Conservation (phyloP, 1,140 invertebrate genomes). For the Neocloeon triangulifer region DNA sequence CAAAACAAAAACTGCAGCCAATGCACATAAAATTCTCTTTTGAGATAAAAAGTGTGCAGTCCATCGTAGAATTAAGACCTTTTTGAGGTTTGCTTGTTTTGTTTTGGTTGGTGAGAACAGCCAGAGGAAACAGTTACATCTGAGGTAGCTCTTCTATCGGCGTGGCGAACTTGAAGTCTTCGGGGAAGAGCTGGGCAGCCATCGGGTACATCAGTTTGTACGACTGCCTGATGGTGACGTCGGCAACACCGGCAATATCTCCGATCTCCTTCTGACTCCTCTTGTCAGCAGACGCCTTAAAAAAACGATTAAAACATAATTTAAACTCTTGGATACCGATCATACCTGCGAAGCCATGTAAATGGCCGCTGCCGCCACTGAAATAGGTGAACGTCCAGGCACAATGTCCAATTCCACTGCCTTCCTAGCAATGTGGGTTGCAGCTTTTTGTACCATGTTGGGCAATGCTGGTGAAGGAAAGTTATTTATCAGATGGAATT, state of each 20-base stretch:
- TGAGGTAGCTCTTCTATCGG: slow-evolving; percentile 85
- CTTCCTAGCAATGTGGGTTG: slow-evolving; percentile 89
- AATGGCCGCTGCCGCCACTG: slow-evolving; percentile 95
- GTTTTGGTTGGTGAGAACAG: slow-evolving; percentile 6
- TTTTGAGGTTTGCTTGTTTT: too few relatives aligned
- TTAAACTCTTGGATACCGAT: too few relatives aligned
- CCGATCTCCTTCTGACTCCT: slow-evolving; percentile 95
- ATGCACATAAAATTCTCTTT: too few relatives aligned
- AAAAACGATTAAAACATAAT: slow-evolving; percentile 10
- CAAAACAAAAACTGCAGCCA: too few relatives aligned
- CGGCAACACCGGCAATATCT: slow-evolving; percentile 95
- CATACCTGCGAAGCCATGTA: slow-evolving; percentile 94
- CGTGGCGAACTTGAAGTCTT: slow-evolving; percentile 88
- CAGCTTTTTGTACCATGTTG: slow-evolving; percentile 80
- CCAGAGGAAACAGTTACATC: too few relatives aligned
- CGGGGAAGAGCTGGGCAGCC: slow-evolving; percentile 78
- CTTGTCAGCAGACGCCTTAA: slow-evolving; percentile 79
- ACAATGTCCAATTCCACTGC: slow-evolving; percentile 95
- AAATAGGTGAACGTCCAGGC: slow-evolving; percentile 95
- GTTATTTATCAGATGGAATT: not conserved
- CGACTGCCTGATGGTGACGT: slow-evolving; percentile 93
- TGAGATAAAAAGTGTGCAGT: too few relatives aligned
- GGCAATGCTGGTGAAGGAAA: slow-evolving; percentile 37
- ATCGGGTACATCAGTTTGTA: slow-evolving; percentile 96
- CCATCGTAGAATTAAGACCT: too few relatives aligned